Conservation (phyloP, 1,140 invertebrate genomes). For the Drosophila nikananu region DNA sequence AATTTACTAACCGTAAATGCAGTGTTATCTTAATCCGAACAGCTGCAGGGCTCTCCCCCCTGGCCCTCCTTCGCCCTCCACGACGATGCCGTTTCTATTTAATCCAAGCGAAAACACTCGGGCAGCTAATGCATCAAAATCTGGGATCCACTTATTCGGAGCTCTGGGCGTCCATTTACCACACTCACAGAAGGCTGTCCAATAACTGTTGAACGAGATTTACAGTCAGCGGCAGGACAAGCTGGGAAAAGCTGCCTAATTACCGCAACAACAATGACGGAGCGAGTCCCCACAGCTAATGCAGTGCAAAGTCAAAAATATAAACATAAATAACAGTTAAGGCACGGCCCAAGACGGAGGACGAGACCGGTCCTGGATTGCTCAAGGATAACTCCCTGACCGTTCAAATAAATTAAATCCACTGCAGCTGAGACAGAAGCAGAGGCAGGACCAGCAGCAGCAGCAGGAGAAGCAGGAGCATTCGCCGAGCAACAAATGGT, state of each 20-base stretch:
- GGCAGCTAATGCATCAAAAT: constrained; percentile 68
- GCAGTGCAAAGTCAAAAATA: constrained; percentile 79
- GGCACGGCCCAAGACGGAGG: constrained; percentile 23
- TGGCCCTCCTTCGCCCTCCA: not conserved
- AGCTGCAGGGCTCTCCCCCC: constrained; percentile 27
- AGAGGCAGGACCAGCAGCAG: not conserved
- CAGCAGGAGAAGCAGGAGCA: constrained; percentile 21
- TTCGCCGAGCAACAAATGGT: constrained; percentile 75
- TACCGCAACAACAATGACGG: constrained; percentile 61
- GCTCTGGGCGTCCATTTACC: constrained; percentile 33
- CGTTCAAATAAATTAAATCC: constrained; percentile 80
- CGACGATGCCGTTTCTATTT: constrained; percentile 7
- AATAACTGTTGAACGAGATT: constrained; percentile 63
- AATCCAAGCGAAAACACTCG: constrained; percentile 31
- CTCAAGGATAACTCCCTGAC: constrained; percentile 35
- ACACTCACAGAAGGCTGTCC: constrained; percentile 40
- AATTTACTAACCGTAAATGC: constrained; percentile 62
- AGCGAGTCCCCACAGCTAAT: constrained; percentile 62
- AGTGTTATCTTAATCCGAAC: constrained; percentile 48
- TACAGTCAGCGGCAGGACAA: constrained; percentile 35
- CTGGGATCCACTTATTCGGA: constrained; percentile 36
- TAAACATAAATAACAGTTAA: constrained; percentile 81
- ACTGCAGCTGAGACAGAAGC: constrained; percentile 67
- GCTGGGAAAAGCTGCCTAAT: constrained; percentile 70
- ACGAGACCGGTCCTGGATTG: constrained; percentile 10